Evolutionary conservation across 1,140 invertebrate species (phyloP).

Genomic region (Globodera rostochiensis): DNA sequence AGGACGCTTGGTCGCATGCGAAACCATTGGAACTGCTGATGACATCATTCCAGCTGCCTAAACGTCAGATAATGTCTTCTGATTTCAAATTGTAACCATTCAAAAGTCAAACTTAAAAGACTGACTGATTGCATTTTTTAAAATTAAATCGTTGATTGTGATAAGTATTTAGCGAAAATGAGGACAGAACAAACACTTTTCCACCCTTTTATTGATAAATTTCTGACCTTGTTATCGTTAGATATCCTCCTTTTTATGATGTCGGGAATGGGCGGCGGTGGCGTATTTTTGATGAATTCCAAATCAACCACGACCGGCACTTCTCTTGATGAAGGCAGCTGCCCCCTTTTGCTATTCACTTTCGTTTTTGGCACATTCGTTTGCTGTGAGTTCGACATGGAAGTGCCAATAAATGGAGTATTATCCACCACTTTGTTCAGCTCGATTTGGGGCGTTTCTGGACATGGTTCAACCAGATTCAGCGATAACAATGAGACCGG

Average conservation of each 20-base stretch:
- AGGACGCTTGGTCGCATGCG: neutral
- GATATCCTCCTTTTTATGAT: constrained; percentile 15
- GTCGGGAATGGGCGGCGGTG: constrained; percentile 33
- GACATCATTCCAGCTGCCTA: neutral
- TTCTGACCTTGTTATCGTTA: neutral
- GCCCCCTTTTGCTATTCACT: neutral
- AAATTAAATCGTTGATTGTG: neutral
- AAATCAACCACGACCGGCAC: constrained; percentile 15
- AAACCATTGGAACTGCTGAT: neutral
- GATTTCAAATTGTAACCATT: neutral
- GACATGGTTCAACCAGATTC: neutral
- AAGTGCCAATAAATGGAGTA: neutral
- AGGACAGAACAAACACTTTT: no score
- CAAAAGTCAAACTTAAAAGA: neutral
- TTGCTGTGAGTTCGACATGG: constrained; percentile 4
- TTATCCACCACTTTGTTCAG: neutral
- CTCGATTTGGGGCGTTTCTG: neutral
- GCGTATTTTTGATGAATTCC: constrained; percentile 31
- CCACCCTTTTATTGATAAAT: neutral
- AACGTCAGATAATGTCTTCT: neutral
- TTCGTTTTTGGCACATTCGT: neutral
- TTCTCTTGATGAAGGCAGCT: neutral
- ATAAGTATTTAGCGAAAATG: no score
- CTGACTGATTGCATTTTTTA: neutral
- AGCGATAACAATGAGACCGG: constrained; percentile 16